A percentile compares a stretch with the other conserved stretches of the same genome.
These are phyloP conservation scores for Phasianus colchicus DNA, from an alignment of 2,113 vertebrate species.

Conservation along the genomic window DNA sequence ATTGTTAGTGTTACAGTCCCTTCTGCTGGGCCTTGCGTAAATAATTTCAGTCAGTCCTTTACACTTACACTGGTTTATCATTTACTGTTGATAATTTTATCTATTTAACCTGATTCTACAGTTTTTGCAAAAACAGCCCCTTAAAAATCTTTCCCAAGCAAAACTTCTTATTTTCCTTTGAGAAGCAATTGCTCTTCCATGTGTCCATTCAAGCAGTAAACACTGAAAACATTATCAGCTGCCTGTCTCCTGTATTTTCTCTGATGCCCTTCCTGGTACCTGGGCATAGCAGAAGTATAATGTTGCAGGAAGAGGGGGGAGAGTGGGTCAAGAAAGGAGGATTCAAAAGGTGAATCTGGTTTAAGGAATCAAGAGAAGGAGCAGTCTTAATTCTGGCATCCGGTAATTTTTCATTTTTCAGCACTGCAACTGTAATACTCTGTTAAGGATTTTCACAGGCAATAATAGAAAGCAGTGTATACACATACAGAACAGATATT, in stretches of 20 bases:
- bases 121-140: background rate
- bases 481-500: background rate
- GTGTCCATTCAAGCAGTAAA: slow-evolving; percentile 25
- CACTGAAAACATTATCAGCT: background rate
- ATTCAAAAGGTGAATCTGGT: background rate
- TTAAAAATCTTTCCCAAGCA: background rate
- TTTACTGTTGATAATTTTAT: background rate
- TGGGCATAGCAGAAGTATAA: background rate
- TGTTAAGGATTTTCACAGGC: background rate
- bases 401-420: background rate
- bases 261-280: background rate
- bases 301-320: background rate
- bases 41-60: background rate
- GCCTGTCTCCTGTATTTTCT: background rate
- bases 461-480: background rate
- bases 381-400: background rate
- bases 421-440: background rate
- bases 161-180: background rate
- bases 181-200: background rate
- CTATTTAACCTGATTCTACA: background rate
- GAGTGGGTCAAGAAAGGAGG: background rate
- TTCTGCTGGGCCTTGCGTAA: background rate
- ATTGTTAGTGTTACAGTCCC: background rate
- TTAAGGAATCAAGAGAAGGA: background rate
- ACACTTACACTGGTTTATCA: background rate